Evolutionary conservation across 2,797 vertebrate genomes (phyloP).

Genomic region (Acanthurus leucopareius): DNA sequence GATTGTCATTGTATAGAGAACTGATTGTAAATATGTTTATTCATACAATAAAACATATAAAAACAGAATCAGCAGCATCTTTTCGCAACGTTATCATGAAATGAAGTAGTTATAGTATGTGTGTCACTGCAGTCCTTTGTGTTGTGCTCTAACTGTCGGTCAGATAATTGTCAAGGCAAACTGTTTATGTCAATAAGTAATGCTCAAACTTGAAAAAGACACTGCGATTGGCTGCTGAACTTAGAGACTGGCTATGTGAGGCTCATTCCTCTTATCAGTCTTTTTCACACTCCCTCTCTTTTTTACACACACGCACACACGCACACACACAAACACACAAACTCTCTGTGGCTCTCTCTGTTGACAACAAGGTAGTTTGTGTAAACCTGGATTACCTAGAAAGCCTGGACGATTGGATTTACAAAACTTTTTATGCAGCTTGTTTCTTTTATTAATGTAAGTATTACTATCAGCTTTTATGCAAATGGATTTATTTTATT

Average conservation of each 20-base stretch:
- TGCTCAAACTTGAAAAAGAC: not conserved
- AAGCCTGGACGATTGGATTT: not conserved
- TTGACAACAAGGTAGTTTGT: not conserved
- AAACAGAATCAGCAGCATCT: not conserved
- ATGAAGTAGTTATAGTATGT: not conserved
- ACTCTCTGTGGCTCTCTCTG: slow-evolving; percentile 13
- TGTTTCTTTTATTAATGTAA: slow-evolving; percentile 24
- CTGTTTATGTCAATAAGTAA: not conserved
- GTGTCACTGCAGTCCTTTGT: not conserved
- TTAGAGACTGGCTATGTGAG: slow-evolving; percentile 1
- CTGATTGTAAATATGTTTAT: not conserved
- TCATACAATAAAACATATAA: not conserved
- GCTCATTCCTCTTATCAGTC: slow-evolving; percentile 33
- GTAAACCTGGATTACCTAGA: slow-evolving; percentile 14
- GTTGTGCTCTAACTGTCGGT: slow-evolving; percentile 19
- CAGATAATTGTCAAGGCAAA: slow-evolving; percentile 7
- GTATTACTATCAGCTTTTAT: slow-evolving; percentile 9
- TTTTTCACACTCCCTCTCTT: not conserved
- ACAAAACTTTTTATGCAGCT: not conserved
- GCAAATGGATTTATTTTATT: not conserved
- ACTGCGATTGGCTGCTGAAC: slow-evolving; percentile 57
- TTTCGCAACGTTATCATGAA: not conserved
- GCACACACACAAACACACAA: not conserved
- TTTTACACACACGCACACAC: not conserved
- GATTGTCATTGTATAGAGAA: too few relatives aligned